phyloP scores from a whole-genome alignment of 2,797 vertebrate genomes.

The Tokudaia muenninki region DNA sequence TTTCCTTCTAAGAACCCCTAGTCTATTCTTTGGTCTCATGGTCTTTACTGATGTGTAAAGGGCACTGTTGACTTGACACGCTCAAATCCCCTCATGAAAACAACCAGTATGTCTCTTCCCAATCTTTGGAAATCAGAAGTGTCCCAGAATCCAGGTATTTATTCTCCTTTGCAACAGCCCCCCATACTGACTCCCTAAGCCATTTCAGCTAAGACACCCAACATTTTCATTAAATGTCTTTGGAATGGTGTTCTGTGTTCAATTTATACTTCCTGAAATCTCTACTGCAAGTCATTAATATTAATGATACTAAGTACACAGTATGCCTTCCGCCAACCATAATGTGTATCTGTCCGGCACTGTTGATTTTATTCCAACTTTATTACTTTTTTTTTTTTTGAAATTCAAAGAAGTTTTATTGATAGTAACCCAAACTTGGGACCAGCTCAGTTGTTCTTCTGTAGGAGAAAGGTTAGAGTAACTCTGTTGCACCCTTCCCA shows the following conservation, averaged over 20 bases:
- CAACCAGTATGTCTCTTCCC: conserved; percentile 10
- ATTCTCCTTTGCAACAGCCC: not conserved
- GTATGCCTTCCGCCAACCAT: not conserved
- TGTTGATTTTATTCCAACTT: not conserved
- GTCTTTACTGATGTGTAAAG: not conserved
- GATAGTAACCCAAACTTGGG: not conserved
- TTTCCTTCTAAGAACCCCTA: not conserved
- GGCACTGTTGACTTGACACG: not conserved
- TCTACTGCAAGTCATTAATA: not conserved
- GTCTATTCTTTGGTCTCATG: not conserved
- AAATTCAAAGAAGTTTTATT: not conserved
- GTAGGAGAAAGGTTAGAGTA: not conserved
- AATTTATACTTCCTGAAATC: conserved; percentile 18
- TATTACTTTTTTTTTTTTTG: not conserved
- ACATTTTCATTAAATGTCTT: conserved; percentile 23
- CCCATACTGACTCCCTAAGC: not conserved
- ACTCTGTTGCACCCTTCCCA: not conserved
- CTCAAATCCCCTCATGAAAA: conserved; percentile 12
- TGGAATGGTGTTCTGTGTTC: not conserved
- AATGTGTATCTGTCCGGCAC: not conserved
- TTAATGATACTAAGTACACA: not conserved
- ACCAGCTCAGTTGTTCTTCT: not conserved
- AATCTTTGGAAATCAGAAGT: conserved; percentile 37
- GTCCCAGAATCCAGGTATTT: not conserved
- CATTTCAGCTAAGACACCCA: not conserved